Evolutionary conservation across 2,797 vertebrate genomes (phyloP), one percentile per base, ranked within the genome.

Genomic region (Rhynchotus rufescens): DNA sequence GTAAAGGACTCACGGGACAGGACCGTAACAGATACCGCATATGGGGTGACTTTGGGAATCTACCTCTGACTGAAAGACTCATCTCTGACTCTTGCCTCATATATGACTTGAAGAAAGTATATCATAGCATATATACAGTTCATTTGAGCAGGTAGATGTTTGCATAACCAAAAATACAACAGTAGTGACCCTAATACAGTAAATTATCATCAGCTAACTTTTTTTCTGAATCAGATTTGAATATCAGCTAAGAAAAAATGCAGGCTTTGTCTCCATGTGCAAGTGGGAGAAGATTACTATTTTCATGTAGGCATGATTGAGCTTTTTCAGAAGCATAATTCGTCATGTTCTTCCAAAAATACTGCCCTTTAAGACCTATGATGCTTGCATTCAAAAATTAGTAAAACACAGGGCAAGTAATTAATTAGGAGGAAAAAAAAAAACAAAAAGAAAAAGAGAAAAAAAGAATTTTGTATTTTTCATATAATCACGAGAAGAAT

Each of bases 401-500:
- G 47, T 10, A 91, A 90, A 89, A 84, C 30, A 36, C 21, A 60
- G 88, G 14, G 15, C 72, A 80, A 87, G 47, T 67, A 71, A 88
- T 59, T 75, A 10, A 68, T 82, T 67, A 15, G 12, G 14, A 69
- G 17, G 83, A 60, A 26, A 7, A 34, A 0, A 21, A 68, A 20
- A 60, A 26, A 7, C n/a, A 0, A 21, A 68, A 20, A 19, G 11
- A 62, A 71, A 25, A 73, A 66, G 12, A 6, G 40, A 26, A 52
- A 90, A 45, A 2, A 1, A 73, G 67, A 88, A 85, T 28, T 21
- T 67, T 52, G 40, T 10, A 49, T 92, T 95, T 89, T 94, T 90
- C 74, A 80, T 84, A 47, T 86, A 96, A 89, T 89, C 54, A 75
- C 61, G 52, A 84, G 47, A 92, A 92, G 76, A 94, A 93, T 88